Evolutionary conservation across 2,888 invertebrate genomes (phyloP), one percentile per base, ranked within the genome.

Genomic region (Fragum whitleyi): DNA sequence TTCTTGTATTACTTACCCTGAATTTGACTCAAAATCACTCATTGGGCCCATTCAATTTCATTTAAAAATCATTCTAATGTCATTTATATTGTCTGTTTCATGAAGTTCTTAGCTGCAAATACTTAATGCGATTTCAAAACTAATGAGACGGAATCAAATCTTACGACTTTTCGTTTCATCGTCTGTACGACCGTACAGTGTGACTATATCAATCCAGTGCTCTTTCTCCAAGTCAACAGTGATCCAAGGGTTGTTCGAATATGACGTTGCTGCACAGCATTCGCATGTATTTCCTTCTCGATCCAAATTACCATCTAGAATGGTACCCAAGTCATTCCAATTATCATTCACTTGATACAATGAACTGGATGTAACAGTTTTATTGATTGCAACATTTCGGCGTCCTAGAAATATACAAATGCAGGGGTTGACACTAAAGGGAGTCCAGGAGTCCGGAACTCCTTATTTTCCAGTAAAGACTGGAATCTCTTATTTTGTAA

Each of bases 361-460:
- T 1, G 61, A 29, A 16, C 32, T 29, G 16, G 61, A 11, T 29
- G 61, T 29, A 9, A 61, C 61, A 29, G 57, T 61, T 29, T 61
- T 61, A 32, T 61, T 61, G 19, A 61, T 11, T 19, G 61, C 61
- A 32, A 61, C 61, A 61, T 61, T 61, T 57, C 57, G 57, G 19
- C 57, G 57, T 57, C 21, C 57, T 57, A 16, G 7, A 47, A 47
- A 9, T 36, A 9, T 36, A 36, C 32, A 36, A 36, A 36, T 36
- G n/a, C n/a, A n/a, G n/a, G n/a, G n/a, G n/a, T n/a, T n/a, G n/a
- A n/a, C n/a, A n/a, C n/a, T n/a, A n/a, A n/a, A n/a, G n/a, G n/a
- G n/a, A n/a, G n/a, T n/a, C n/a, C n/a, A n/a, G n/a, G n/a, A n/a
- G n/a, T n/a, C n/a, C n/a, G n/a, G n/a, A n/a, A n/a, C n/a, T n/a